phyloP scores from a whole-genome alignment of 1,140 invertebrate species.

The Drosophila navojoa region DNA sequence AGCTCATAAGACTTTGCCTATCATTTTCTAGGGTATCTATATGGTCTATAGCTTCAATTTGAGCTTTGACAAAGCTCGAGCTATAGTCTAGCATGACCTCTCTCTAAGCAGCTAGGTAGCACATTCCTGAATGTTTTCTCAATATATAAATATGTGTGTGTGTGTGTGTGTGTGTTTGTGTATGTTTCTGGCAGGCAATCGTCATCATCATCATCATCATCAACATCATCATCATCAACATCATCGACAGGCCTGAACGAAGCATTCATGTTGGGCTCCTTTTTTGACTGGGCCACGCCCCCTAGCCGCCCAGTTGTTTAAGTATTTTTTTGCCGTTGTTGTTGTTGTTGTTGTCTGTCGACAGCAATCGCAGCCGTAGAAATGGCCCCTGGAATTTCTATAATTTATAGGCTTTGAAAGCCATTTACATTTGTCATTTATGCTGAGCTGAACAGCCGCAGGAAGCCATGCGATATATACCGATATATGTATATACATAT shows the following conservation, averaged over 20 bases:
- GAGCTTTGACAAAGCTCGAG: too few relatives aligned
- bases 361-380: conserved; percentile 64
- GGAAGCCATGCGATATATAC: conserved; percentile 18
- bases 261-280: conserved; percentile 29
- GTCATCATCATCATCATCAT: conserved; percentile 35
- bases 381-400: conserved; percentile 67
- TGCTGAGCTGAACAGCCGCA: conserved; percentile 39
- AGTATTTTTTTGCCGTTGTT: too few relatives aligned
- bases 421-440: conserved; percentile 74
- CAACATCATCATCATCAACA: conserved; percentile 42
- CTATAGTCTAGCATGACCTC: too few relatives aligned
- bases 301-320: not conserved
- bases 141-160: conserved; percentile 13
- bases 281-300: conserved; percentile 11
- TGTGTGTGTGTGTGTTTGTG: not conserved
- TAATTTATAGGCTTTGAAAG: conserved; percentile 73
- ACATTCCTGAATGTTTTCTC: conserved; percentile 46
- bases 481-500: not conserved
- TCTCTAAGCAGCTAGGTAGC: too few relatives aligned
- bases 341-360: conserved; percentile 42
- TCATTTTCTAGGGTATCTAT: not conserved
- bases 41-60: not conserved
- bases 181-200: conserved; percentile 46
- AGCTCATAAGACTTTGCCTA: not conserved
- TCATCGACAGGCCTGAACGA: conserved; percentile 22